Conservation (phyloP, 2,888 invertebrate species). For the Sturmia bella region DNA sequence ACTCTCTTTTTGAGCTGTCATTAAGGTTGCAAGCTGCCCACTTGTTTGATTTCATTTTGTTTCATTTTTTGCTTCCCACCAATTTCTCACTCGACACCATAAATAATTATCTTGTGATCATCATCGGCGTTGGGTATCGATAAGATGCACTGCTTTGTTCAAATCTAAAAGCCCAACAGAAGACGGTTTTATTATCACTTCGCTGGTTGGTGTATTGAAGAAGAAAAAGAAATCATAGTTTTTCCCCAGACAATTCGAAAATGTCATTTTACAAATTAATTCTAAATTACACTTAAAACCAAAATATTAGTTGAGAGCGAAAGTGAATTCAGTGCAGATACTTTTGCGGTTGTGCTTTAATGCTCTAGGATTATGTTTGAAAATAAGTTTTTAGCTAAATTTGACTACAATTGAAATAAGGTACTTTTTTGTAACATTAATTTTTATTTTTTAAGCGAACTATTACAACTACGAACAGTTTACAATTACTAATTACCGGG, state of each 20-base stretch:
- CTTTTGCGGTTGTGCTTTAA: too few relatives aligned
- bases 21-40: constrained; percentile 34
- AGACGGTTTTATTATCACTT: constrained; percentile 6
- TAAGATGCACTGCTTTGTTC: neutral
- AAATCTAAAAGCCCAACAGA: neutral
- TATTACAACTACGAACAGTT: too few relatives aligned
- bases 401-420: too few relatives aligned
- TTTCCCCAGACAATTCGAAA: constrained; percentile 49
- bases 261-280: constrained; percentile 29
- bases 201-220: neutral
- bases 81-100: constrained; percentile 34
- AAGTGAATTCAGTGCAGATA: neutral
- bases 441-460: too few relatives aligned
- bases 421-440: too few relatives aligned
- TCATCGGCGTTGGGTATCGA: constrained; percentile 21
- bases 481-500: too few relatives aligned
- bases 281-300: constrained; percentile 23
- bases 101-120: neutral
- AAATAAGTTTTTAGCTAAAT: too few relatives aligned
- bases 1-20: constrained; percentile 31
- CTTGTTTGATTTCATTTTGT: constrained; percentile 23
- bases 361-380: too few relatives aligned
- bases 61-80: constrained; percentile 39
- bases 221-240: constrained; percentile 16
- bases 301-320: constrained; percentile 22